Percentiles rank a stretch among this genome's conserved stretches.
Evolutionary conservation across 2,888 invertebrate species (phyloP).

Genomic region (Orthonychiurus folsomi): DNA sequence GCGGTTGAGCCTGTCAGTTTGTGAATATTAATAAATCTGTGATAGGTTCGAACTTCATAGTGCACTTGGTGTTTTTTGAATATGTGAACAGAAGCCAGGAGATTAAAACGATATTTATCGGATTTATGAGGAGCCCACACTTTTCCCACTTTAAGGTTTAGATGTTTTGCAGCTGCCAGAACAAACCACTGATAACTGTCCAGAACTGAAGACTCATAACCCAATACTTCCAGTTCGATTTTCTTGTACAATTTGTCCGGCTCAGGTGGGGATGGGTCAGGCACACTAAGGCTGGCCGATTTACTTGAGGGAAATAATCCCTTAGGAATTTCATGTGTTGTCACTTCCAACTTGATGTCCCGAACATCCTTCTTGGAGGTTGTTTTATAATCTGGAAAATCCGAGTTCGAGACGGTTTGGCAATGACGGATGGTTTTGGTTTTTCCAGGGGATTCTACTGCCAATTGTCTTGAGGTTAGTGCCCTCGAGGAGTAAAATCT

Average conservation of each 20-base stretch:
- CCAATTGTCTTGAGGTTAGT: no score
- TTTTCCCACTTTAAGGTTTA: slow-evolving; percentile 66
- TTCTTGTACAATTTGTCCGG: slow-evolving; percentile 70
- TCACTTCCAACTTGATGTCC: no score
- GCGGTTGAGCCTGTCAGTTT: slow-evolving; percentile 89
- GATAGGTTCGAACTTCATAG: slow-evolving; percentile 91
- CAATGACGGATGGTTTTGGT: no score
- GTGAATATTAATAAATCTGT: slow-evolving; percentile 69
- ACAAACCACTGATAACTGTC: slow-evolving; percentile 82
- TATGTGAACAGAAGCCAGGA: slow-evolving; percentile 79
- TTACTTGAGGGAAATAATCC: no score
- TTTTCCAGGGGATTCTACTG: no score
- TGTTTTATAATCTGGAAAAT: no score
- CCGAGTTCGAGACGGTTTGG: no score
- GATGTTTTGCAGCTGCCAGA: slow-evolving; percentile 65
- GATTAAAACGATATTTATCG: slow-evolving; percentile 63
- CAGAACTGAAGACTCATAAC: slow-evolving; percentile 77
- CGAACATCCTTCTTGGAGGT: no score
- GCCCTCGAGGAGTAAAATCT: no score
- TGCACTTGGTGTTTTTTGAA: slow-evolving; percentile 90
- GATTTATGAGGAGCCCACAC: slow-evolving; percentile 50
- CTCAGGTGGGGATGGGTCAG: not conserved
- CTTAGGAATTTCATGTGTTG: no score
- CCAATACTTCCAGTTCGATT: slow-evolving; percentile 75
- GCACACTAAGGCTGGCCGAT: no score